Conservation (phyloP, 2,797 vertebrate species). For the Sebastes aleutianus region DNA sequence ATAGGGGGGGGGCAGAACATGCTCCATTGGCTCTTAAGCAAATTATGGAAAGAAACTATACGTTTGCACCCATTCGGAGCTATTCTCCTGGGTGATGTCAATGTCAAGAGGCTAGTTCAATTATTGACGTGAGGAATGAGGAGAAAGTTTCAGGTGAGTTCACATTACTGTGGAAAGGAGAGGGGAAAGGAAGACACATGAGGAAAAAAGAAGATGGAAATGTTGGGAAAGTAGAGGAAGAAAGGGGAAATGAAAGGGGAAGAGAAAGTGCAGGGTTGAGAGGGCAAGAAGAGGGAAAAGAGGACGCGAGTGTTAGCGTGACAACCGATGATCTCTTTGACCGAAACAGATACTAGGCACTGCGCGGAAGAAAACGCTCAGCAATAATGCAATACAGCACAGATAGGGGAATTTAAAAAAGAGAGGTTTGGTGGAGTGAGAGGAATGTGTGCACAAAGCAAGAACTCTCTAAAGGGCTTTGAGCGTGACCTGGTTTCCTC, state of each 20-base stretch:
- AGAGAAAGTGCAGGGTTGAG: not conserved
- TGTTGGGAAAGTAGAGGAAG: not conserved
- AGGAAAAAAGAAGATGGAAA: not conserved
- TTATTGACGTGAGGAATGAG: slow-evolving; percentile 20
- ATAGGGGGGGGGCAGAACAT: not conserved
- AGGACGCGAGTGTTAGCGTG: slow-evolving; percentile 20
- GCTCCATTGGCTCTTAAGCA: slow-evolving; percentile 28
- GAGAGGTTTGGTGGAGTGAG: slow-evolving; percentile 39
- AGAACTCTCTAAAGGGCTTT: slow-evolving; percentile 56
- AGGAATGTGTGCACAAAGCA: slow-evolving; percentile 47
- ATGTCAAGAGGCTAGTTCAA: slow-evolving; percentile 13
- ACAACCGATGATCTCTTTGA: slow-evolving; percentile 24
- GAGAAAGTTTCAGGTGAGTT: slow-evolving; percentile 11
- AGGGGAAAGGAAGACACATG: not conserved
- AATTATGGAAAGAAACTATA: slow-evolving; percentile 32
- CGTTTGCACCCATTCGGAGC: not conserved
- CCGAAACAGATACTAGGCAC: slow-evolving; percentile 6
- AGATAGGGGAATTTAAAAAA: slow-evolving; percentile 21
- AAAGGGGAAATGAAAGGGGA: not conserved
- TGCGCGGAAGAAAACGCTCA: slow-evolving; percentile 7
- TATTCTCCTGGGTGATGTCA: slow-evolving; percentile 4
- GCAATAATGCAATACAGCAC: slow-evolving; percentile 51
- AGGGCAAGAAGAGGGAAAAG: slow-evolving; percentile 14
- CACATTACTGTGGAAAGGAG: not conserved
- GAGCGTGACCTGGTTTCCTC: slow-evolving; percentile 73